Conservation (phyloP, 1,140 invertebrate species). For the Orchestia grillus region DNA sequence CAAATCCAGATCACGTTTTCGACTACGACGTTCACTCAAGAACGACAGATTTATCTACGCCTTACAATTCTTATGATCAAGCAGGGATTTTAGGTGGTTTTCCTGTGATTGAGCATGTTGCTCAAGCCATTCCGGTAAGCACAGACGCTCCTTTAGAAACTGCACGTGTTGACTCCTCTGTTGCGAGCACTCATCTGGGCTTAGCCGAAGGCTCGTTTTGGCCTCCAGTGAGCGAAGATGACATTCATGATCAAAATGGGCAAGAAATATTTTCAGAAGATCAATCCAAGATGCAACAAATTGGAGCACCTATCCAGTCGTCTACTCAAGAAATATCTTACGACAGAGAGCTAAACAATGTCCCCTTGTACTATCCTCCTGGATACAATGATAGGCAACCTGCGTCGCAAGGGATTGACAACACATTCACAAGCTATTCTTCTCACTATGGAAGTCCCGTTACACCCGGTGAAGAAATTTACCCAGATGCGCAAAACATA, state of each 20-base stretch:
- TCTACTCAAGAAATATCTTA: background rate
- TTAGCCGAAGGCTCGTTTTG: background rate
- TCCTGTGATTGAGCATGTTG: background rate
- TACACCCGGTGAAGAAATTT: background rate
- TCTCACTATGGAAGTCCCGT: background rate
- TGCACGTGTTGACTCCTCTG: background rate
- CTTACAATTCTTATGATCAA: constrained; percentile 7
- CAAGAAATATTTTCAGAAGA: background rate
- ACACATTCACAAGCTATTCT: background rate
- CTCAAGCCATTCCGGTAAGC: background rate
- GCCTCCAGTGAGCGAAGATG: background rate
- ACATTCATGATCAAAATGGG: background rate
- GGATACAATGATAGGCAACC: background rate
- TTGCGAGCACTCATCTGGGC: background rate
- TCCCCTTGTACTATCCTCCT: background rate
- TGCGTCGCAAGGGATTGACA: constrained; percentile 11
- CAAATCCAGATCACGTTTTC: background rate
- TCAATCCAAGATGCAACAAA: background rate
- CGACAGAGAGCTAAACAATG: background rate
- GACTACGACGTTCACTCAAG: constrained; percentile 26
- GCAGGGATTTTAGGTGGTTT: background rate
- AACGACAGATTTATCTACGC: background rate
- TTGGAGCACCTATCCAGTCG: background rate
- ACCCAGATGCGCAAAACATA: background rate
- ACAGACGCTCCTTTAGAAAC: background rate